These are phyloP conservation scores for Strongylocentrotus purpuratus DNA, from an alignment of 35 echinoderm and acorn worm species.

Conservation along the genomic window DNA sequence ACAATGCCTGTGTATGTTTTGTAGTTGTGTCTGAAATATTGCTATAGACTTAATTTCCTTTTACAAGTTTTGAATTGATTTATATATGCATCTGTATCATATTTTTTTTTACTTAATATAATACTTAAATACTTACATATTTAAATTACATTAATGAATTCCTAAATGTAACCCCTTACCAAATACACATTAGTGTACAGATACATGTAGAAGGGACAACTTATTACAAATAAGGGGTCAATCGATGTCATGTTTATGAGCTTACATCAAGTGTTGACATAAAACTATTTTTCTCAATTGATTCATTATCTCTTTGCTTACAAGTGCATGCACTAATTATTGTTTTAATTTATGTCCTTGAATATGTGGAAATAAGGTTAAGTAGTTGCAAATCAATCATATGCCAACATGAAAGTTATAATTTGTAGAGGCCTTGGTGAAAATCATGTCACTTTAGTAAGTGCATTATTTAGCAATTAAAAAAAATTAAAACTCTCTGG, in stretches of 20 bases:
- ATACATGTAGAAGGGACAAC: too few relatives aligned
- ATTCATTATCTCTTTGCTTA: background rate
- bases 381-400: background rate
- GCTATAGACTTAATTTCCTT: background rate
- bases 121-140: too few relatives aligned
- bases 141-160: background rate
- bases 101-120: background rate
- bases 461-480: too few relatives aligned
- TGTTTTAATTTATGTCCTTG: background rate
- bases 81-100: background rate
- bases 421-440: background rate
- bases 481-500: too few relatives aligned
- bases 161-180: too few relatives aligned
- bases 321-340: background rate
- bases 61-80: background rate
- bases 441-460: too few relatives aligned
- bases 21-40: background rate
- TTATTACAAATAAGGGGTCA: too few relatives aligned
- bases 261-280: background rate
- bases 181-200: too few relatives aligned
- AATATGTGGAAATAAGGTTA: background rate
- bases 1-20: background rate
- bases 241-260: background rate
- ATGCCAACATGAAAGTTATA: background rate
- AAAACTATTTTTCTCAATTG: background rate